A percentile compares a stretch with the other conserved stretches of the same genome.
Conservation (phyloP, 2,797 vertebrate genomes). For the Aplochiton taeniatus region DNA sequence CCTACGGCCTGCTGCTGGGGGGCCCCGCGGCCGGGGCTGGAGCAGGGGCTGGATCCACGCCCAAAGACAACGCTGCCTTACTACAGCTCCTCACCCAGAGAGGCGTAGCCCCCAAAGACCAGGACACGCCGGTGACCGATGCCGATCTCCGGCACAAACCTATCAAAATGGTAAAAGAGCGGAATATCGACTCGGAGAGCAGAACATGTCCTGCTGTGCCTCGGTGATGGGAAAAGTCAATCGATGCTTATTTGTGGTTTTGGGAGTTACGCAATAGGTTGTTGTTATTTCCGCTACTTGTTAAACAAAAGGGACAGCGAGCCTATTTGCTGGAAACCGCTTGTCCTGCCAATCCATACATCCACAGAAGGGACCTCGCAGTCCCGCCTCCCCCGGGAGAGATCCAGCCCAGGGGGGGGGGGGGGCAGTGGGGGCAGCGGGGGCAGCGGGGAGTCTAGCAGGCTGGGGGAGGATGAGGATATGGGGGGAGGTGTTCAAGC, state of each 20-base stretch:
- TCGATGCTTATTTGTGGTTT: no score
- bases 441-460: background rate
- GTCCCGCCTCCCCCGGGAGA: slow-evolving; percentile 8
- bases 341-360: no score
- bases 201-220: background rate
- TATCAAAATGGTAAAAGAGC: slow-evolving; percentile 85
- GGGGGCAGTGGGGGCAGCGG: slow-evolving; percentile 3
- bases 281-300: no score
- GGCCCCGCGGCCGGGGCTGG: slow-evolving; percentile 28
- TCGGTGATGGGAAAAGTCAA: slow-evolving; percentile 2
- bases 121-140: slow-evolving; percentile 77
- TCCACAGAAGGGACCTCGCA: background rate
- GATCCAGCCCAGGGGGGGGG: slow-evolving; percentile 18
- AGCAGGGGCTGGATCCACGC: slow-evolving; percentile 53
- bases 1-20: slow-evolving; percentile 76
- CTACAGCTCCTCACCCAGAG: slow-evolving; percentile 79
- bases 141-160: slow-evolving; percentile 85
- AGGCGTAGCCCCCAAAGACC: slow-evolving; percentile 74
- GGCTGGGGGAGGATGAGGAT: slow-evolving; percentile 21
- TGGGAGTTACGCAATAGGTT: no score
- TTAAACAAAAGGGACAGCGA: no score
- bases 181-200: background rate
- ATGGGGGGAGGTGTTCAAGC: slow-evolving; percentile 51
- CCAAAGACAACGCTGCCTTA: slow-evolving; percentile 79
- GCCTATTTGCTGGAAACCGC: no score